Base-by-base conservation (phyloP, 1,140 invertebrate genomes). In the Pissodes strobi region DNA sequence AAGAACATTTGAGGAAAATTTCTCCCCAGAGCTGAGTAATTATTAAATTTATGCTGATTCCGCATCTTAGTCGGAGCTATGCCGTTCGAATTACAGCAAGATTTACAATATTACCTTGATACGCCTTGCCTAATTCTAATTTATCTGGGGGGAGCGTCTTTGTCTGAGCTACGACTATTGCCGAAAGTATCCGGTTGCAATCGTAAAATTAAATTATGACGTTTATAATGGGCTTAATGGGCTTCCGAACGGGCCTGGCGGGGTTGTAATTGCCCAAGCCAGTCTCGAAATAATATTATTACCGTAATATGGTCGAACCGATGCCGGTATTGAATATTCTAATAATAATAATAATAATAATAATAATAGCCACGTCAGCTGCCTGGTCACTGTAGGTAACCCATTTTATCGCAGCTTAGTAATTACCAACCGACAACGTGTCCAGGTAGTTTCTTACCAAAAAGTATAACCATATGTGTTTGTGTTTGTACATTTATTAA, bases 41-140 rank as follows among this genome's bases (percentile, higher is more conserved):
- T 79, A 79, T 76, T 73, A 77, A 79, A 79, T 79, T 79, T 79
- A 79, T 79, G 78, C 78, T 79, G 78, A 79, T 79, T 79, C 78
- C 74, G 74, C 74, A 74, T 79, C 78, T 79, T 79, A 79, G 77
- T 79, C 75, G 59, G 68, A 57, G 70, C 70, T 69, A 66, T 68
- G 64, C 69, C 60, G 72, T 75, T 77, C 76, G 77, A 76, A 77
- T 78, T 76, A 76, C 72, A 74, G 67, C 74, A 77, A 78, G 77
- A 78, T 78, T 78, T 78, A 78, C 76, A 77, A 77, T 78, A 78
- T 77, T 78, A 78, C 76, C 76, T 76, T 77, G 75, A 75, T 77
- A 75, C 74, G 73, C 70, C 74, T 74, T 74, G 69, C 73, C 69
- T 78, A 78, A 78, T 78, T 74, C 76, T 77, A 77, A 78, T 78